Evolutionary conservation across 2,888 invertebrate genomes (phyloP), one percentile per base, ranked within the genome.

Genomic region (Dynastes hyllus): DNA sequence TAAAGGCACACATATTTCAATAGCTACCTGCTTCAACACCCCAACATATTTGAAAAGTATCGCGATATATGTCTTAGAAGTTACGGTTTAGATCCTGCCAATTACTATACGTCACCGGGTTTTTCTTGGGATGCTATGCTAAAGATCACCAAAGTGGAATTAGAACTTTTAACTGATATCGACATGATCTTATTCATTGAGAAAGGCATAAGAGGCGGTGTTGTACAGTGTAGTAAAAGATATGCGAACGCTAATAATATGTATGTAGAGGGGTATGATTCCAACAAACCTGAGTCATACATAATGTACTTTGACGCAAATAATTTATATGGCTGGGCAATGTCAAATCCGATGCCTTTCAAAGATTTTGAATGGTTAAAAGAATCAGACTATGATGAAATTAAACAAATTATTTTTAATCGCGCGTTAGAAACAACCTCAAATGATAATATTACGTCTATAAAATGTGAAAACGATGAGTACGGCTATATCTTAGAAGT

Each of bases 71-170:
- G 85, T 73, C 32, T 84, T n/a, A 67, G n/a, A 8, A 51, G 37
- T 37, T 65, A 80, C 9, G 77, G 81, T 1, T 84, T 88, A 37
- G 87, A 88, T 83, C 83, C 86, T 3, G 80, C 82, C 45, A 85
- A 86, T 66, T 88, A 87, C 81, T 87, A 83, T 78, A 87, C 87
- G 29, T 76, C 83, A 8, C 87, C 87, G 2, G 86, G 86, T 0
- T 80, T 87, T 29, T 80, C 86, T 22, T 88, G 83, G 82, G 87
- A 87, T 81, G 85, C 86, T 0, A 86, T 87, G 86, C 78, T 88
- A 2, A 88, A 87, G 82, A 78, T 79, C 53, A 87, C 86, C 0
- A 69, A 82, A 58, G 78, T 87, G 11, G 75, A 85, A 70, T 67
- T 88, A 29, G 85, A 87, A 77, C 76, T 88, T 5, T 78, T 88